Conservation (phyloP, 2,113 vertebrate genomes). For the Romanogobio albipinnatus region DNA sequence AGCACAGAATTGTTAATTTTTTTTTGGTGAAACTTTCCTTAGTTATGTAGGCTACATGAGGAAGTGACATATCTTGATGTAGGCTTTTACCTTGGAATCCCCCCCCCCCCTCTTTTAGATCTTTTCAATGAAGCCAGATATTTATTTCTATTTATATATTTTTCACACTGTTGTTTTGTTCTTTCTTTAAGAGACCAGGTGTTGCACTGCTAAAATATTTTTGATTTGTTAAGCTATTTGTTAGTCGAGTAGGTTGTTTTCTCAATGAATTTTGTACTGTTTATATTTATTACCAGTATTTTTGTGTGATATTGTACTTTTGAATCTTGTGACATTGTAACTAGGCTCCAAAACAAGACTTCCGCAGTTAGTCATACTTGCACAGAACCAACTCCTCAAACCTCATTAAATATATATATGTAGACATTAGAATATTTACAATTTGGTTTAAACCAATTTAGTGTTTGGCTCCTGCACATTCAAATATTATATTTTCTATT, state of each 20-base stretch:
- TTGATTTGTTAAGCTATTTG: background rate
- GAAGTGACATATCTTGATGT: background rate
- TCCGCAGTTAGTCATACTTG: constrained; percentile 19
- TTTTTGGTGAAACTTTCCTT: background rate
- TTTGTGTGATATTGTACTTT: constrained; percentile 38
- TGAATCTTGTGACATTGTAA: constrained; percentile 17
- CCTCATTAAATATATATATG: background rate
- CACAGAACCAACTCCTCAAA: constrained; percentile 28
- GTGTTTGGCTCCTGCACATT: background rate
- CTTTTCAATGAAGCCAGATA: background rate
- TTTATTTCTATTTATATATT: constrained; percentile 45
- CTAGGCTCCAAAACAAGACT: constrained; percentile 16
- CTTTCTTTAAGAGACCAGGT: constrained; percentile 10
- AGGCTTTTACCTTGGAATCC: background rate
- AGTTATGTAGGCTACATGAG: background rate
- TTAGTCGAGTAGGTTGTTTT: constrained; percentile 9
- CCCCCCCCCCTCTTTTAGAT: background rate
- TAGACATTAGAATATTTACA: background rate
- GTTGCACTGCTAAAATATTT: constrained; percentile 44
- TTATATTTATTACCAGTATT: constrained; percentile 51
- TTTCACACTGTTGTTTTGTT: constrained; percentile 12
- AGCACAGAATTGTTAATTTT: constrained; percentile 37
- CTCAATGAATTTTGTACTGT: constrained; percentile 16
- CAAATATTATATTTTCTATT: background rate
- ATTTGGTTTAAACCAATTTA: background rate